Percentiles rank a stretch among this genome's conserved stretches.
Conservation (phyloP, 2,113 vertebrate genomes). For the Brachirus orientalis region DNA sequence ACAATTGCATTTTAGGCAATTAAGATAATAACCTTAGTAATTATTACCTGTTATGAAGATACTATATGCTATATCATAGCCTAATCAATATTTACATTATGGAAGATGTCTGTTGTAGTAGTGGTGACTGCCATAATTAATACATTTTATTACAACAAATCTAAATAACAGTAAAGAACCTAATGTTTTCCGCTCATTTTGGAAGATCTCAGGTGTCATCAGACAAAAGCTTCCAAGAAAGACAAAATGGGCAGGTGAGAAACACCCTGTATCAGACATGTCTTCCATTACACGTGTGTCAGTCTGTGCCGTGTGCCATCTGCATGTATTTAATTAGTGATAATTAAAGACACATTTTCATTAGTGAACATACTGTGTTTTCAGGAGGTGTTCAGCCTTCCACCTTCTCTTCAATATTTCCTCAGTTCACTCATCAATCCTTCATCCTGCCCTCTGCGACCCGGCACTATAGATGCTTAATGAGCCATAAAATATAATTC, state of each 20-base stretch:
- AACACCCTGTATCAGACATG: not conserved
- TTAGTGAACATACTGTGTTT: conserved; percentile 32
- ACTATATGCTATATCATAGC: too few species aligned
- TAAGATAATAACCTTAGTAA: too few species aligned
- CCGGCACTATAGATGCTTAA: conserved; percentile 84
- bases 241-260: not conserved
- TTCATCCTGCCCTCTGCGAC: conserved; percentile 61
- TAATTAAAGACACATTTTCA: conserved; percentile 62
- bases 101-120: too few species aligned
- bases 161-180: too few species aligned
- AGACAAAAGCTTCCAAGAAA: too few species aligned
- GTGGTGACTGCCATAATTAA: too few species aligned
- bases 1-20: too few species aligned
- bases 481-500: conserved; percentile 99
- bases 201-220: not conserved
- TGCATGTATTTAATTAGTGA: conserved; percentile 44
- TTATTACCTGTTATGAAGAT: too few species aligned
- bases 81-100: too few species aligned
- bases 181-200: too few species aligned
- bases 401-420: conserved; percentile 6
- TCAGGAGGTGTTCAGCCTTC: conserved; percentile 17
- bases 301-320: not conserved
- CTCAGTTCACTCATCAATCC: conserved; percentile 46
- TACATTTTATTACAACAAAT: too few species aligned
- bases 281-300: conserved; percentile 21